Conservation (phyloP, 1,140 invertebrate genomes). For the Frieseomelitta varia region DNA sequence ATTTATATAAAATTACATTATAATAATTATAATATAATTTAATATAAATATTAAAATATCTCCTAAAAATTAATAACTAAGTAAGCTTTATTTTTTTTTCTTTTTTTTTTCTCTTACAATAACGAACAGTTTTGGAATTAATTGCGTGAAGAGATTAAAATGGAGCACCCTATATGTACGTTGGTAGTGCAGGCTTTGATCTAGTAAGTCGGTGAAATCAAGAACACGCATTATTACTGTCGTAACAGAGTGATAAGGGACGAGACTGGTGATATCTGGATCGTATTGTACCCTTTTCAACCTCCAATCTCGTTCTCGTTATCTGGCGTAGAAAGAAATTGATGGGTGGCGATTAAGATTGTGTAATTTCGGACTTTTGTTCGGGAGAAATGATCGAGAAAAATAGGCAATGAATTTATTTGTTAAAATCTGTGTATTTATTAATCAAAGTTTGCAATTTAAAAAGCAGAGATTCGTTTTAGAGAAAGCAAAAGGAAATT, state of each 20-base stretch:
- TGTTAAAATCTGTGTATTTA: background rate
- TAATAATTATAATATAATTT: no score
- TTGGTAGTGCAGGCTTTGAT: background rate
- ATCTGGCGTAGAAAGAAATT: background rate
- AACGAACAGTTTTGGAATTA: no score
- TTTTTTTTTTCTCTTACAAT: no score
- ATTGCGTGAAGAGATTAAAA: no score
- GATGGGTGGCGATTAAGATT: background rate
- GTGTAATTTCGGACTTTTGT: background rate
- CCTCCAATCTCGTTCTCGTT: background rate
- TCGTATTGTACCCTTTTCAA: constrained; percentile 10
- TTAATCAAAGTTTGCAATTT: background rate
- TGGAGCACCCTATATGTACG: no score
- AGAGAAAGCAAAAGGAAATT: background rate
- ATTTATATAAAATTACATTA: no score
- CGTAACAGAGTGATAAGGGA: constrained; percentile 36
- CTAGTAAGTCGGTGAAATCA: background rate
- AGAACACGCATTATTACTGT: constrained; percentile 7
- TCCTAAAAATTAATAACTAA: no score
- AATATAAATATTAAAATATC: no score
- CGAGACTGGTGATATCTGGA: constrained; percentile 28
- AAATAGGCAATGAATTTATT: background rate
- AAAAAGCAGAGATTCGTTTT: background rate
- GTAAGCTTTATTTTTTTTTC: no score
- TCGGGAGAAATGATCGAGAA: background rate